Conservation (phyloP, 2,888 invertebrate genomes). For the Lithophane socia region DNA sequence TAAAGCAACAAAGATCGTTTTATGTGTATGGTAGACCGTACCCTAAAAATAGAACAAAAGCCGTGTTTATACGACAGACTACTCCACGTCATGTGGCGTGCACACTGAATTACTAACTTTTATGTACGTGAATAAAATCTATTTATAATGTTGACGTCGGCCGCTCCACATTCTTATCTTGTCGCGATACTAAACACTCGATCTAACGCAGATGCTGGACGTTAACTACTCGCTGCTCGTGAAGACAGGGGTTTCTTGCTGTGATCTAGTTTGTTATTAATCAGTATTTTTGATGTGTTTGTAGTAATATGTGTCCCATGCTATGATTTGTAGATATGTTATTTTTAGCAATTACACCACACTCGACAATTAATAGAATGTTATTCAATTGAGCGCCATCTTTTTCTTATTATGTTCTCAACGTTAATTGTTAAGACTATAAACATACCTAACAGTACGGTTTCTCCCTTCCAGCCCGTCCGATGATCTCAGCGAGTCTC, state of each 20-base stretch:
- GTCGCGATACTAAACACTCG: conserved; percentile 74
- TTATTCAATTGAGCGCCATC: conserved; percentile 19
- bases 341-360: not conserved
- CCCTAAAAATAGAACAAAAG: conserved; percentile 75
- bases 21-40: conserved; percentile 69
- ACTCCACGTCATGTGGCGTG: conserved; percentile 76
- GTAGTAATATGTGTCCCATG: conserved; percentile 23
- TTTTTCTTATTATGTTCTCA: conserved; percentile 9
- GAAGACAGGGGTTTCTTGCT: conserved; percentile 62
- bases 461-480: conserved; percentile 83
- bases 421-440: conserved; percentile 5
- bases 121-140: conserved; percentile 86
- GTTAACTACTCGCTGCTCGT: conserved; percentile 54
- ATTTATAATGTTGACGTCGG: conserved; percentile 88
- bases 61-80: conserved; percentile 77
- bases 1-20: conserved; percentile 70
- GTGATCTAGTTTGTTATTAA: conserved; percentile 53
- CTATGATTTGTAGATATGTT: conserved; percentile 4
- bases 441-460: conserved; percentile 38
- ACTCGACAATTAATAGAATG: conserved; percentile 3
- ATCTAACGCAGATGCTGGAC: conserved; percentile 80
- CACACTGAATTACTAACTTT: conserved; percentile 81
- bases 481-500: conserved; percentile 93
- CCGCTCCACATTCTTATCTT: conserved; percentile 88
- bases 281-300: conserved; percentile 50